phyloP scores from a whole-genome alignment of 2,888 invertebrate species.

The Gibbula magus region DNA sequence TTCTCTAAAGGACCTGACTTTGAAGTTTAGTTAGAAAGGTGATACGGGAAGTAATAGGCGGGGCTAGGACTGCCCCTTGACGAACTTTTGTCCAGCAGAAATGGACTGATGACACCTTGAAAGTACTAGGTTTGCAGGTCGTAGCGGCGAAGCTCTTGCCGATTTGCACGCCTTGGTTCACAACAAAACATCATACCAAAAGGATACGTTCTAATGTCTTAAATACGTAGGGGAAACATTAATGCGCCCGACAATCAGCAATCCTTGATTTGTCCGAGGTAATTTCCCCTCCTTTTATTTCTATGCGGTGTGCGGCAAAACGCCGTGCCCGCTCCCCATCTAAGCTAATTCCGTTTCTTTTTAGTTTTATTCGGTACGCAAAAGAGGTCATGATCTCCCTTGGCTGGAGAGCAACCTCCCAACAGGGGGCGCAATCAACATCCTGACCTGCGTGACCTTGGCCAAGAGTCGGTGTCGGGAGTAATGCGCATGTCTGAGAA shows the following conservation, averaged over 20 bases:
- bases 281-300: too few relatives aligned
- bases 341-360: too few relatives aligned
- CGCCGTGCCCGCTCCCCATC: too few relatives aligned
- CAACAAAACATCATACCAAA: background rate
- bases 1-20: background rate
- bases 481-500: background rate
- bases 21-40: slow-evolving; percentile 9
- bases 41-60: background rate
- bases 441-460: background rate
- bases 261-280: too few relatives aligned
- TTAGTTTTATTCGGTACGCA: too few relatives aligned
- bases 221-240: too few relatives aligned
- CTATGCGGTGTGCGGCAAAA: too few relatives aligned
- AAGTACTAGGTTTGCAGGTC: background rate
- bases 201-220: background rate
- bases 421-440: slow-evolving; percentile 3
- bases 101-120: background rate
- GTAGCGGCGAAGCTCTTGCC: background rate
- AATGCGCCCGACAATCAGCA: too few relatives aligned
- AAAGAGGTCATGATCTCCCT: background rate
- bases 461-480: background rate
- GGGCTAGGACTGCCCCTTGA: background rate
- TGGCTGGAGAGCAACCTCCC: background rate
- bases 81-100: background rate
- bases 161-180: background rate